A percentile compares a stretch with the other conserved stretches of the same genome.
Evolutionary conservation across 2,113 vertebrate species (phyloP).

Genomic region (Eretmochelys imbricata): DNA sequence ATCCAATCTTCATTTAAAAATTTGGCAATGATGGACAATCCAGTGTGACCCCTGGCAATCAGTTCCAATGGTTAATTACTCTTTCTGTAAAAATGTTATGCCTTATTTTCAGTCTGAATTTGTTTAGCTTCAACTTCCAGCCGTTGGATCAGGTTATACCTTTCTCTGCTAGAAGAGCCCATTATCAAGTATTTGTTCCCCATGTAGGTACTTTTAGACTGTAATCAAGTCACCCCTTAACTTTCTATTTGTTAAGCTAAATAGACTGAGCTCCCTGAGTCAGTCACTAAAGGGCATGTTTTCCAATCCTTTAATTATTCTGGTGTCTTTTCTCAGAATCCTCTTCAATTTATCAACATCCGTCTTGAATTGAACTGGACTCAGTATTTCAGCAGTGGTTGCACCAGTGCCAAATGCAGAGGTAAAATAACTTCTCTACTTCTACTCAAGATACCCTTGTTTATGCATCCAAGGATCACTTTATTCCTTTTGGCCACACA

Average conservation of each 20-base stretch:
- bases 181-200: rapidly evolving
- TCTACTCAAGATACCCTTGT: neutral
- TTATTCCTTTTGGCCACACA: no score
- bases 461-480: neutral
- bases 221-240: rapidly evolving
- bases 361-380: no score
- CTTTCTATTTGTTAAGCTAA: neutral
- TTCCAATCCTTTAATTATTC: no score
- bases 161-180: neutral
- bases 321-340: no score
- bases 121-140: neutral
- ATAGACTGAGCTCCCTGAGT: no score
- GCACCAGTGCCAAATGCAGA: neutral
- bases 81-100: neutral
- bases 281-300: no score
- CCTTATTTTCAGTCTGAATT: rapidly evolving
- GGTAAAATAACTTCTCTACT: neutral
- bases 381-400: no score
- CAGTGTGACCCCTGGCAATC: neutral
- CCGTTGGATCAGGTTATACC: neutral
- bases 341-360: no score
- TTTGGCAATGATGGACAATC: neutral
- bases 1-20: no score
- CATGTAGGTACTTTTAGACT: rapidly evolving
- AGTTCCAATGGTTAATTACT: neutral